Conservation (phyloP, 1,140 invertebrate species). For the Drosophila bocqueti region DNA sequence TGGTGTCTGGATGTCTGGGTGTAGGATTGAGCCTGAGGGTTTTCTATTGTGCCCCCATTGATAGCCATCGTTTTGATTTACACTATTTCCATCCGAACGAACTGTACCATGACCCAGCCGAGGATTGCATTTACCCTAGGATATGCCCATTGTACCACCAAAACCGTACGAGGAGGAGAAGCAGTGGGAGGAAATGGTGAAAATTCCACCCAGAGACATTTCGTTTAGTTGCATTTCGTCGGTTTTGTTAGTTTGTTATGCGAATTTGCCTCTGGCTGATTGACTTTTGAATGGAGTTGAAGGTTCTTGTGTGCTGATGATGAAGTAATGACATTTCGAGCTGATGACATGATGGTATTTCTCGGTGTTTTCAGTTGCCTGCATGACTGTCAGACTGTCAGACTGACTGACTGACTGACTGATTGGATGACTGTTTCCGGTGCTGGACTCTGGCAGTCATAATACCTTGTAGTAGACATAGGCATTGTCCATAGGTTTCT, state of each 20-base stretch:
- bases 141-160: constrained; percentile 25
- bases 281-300: constrained; percentile 55
- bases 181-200: not conserved
- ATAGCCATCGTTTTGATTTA: constrained; percentile 42
- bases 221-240: constrained; percentile 34
- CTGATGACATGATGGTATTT: constrained; percentile 49
- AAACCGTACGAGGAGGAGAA: not conserved
- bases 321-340: constrained; percentile 52
- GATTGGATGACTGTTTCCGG: constrained; percentile 39
- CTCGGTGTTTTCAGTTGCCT: constrained; percentile 22
- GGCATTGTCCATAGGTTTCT: constrained; percentile 85
- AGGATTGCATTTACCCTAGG: constrained; percentile 14
- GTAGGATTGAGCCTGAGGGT: not conserved
- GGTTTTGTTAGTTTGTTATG: constrained; percentile 49
- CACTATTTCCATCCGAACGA: constrained; percentile 22
- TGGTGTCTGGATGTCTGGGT: constrained; percentile 22
- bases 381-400: constrained; percentile 4
- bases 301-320: constrained; percentile 44
- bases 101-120: constrained; percentile 16
- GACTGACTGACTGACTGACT: constrained; percentile 46
- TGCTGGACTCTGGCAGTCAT: constrained; percentile 40
- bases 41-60: constrained; percentile 17
- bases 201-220: constrained; percentile 27
- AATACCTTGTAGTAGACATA: constrained; percentile 85
- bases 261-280: constrained; percentile 44